These are phyloP conservation scores for Rhynchonema sp. DNA, from an alignment of 2,888 invertebrate genomes.

Conservation along the genomic window DNA sequence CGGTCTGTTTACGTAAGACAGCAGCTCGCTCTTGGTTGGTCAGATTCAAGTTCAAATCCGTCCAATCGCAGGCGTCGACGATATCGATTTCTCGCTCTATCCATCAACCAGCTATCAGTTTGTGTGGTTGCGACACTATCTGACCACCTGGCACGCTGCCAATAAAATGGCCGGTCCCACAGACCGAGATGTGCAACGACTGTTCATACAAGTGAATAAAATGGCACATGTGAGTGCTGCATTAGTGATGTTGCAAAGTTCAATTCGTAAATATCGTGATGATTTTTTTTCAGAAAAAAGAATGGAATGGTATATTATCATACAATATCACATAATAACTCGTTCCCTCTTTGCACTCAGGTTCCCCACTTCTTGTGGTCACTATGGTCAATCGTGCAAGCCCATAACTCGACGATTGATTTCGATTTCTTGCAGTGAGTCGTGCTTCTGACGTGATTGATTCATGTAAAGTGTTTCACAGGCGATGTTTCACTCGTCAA, in stretches of 20 bases:
- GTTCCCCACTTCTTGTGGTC: conserved; percentile 24
- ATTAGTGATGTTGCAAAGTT: too few relatives aligned
- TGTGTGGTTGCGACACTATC: background rate
- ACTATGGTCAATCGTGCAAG: conserved; percentile 22
- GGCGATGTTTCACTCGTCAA: background rate
- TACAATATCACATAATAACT: too few relatives aligned
- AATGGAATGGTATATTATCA: background rate
- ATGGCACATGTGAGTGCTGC: background rate
- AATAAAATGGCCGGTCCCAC: background rate
- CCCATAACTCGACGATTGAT: conserved; percentile 19
- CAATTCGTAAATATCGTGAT: background rate
- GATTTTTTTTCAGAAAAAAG: background rate
- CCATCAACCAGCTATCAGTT: background rate
- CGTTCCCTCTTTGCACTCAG: too few relatives aligned
- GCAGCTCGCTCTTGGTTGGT: background rate
- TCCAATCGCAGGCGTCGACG: background rate
- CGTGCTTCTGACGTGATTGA: background rate
- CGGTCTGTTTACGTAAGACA: conserved; percentile 40
- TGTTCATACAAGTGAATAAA: background rate
- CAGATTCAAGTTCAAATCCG: too few relatives aligned
- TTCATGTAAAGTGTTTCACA: background rate
- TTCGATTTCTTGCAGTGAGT: conserved; percentile 19
- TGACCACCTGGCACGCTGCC: background rate
- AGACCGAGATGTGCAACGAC: background rate
- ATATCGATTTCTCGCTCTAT: background rate